These are phyloP conservation scores for Drosophila bifasciata DNA, from an alignment of 1,140 invertebrate species.

Conservation along the genomic window DNA sequence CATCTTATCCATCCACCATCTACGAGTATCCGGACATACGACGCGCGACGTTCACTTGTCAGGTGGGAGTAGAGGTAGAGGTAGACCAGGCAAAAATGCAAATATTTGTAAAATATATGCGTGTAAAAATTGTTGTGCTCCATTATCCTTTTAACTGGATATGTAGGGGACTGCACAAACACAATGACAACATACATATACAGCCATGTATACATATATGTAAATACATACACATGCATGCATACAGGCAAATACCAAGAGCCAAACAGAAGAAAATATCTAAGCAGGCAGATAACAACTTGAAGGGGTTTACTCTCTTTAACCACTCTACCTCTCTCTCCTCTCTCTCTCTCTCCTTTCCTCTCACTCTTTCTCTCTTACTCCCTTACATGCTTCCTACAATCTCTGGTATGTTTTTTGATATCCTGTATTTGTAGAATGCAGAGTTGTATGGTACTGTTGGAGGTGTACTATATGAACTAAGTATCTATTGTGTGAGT, in stretches of 20 bases:
- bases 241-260: constrained; percentile 64
- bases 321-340: neutral
- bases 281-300: constrained; percentile 74
- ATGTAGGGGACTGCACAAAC: constrained; percentile 56
- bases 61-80: no score
- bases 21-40: neutral
- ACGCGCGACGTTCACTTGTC: constrained; percentile 52
- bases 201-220: neutral
- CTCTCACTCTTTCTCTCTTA: neutral
- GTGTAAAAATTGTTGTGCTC: constrained; percentile 82
- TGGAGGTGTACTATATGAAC: no score
- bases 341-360: constrained; percentile 5
- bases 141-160: constrained; percentile 82
- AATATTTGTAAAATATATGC: constrained; percentile 83
- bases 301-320: constrained; percentile 41
- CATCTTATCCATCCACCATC: neutral
- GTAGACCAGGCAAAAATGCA: constrained; percentile 71
- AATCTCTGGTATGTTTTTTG: no score
- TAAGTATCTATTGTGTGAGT: no score
- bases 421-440: no score
- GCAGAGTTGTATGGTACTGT: no score
- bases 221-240: constrained; percentile 20
- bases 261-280: constrained; percentile 54
- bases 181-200: constrained; percentile 35
- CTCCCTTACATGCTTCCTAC: no score